These are phyloP conservation scores for Baccha elongata DNA, from an alignment of 2,888 invertebrate genomes.

Conservation along the genomic window DNA sequence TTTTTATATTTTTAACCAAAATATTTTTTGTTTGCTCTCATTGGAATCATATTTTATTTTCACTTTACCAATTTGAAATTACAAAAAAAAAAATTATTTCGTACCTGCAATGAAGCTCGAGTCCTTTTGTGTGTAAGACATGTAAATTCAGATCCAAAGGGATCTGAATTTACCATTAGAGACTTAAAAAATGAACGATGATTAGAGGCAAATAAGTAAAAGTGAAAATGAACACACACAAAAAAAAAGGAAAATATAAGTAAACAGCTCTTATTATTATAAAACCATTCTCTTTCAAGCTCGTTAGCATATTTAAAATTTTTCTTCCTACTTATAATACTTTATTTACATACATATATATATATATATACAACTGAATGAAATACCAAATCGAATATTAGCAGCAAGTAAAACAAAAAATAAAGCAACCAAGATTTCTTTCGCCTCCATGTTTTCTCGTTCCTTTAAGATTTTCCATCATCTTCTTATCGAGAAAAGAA, in stretches of 20 bases:
- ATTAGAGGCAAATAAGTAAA: background rate
- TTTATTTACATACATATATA: constrained; percentile 13
- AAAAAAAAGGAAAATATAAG: background rate
- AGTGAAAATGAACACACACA: no score
- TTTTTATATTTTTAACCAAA: no score
- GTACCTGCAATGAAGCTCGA: no score
- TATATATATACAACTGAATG: background rate
- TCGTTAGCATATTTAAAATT: constrained; percentile 37
- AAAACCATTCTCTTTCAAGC: constrained; percentile 36
- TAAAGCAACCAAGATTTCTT: constrained; percentile 18
- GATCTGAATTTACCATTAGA: background rate
- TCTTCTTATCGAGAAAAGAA: background rate
- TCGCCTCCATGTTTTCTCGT: background rate
- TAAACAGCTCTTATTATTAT: constrained; percentile 27
- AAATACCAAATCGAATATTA: constrained; percentile 61
- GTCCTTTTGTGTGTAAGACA: background rate
- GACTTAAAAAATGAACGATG: constrained; percentile 17
- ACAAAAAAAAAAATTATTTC: no score
- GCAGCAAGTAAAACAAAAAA: constrained; percentile 16
- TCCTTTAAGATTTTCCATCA: background rate
- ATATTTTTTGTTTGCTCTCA: no score
- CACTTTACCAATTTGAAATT: no score
- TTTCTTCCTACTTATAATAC: constrained; percentile 4
- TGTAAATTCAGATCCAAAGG: background rate
- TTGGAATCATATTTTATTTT: no score